Base-by-base conservation (phyloP, 2,797 vertebrate genomes). In the Malacoctenus gilli region DNA sequence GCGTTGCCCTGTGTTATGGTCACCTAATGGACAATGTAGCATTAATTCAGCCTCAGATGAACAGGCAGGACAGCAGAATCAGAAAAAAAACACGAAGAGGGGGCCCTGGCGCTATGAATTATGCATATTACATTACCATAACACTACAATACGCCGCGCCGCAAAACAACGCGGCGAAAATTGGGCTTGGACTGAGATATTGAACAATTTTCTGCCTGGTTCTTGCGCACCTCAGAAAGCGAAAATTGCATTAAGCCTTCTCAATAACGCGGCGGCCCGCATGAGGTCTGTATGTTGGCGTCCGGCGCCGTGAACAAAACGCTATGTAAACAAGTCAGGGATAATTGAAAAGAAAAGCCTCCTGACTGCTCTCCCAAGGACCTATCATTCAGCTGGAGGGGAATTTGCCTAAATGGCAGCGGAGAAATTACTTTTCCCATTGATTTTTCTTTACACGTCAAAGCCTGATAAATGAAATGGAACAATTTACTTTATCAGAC, bases 381-480 rank as follows among this genome's bases (percentile, higher is more conserved):
- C 87, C 92, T 89, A 91, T 94, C 91, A 92, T 92, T 92, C 89
- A 93, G 87, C 77, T 90, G 82, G 87, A 92, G 90, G 90, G 88
- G 85, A 89, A 89, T 89, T 91, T 89, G 89, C 80, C 84, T 85
- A 87, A 88, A 80, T 81, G 84, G 92, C 88, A 92, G 90, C 79
- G 90, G 91, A 93, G 90, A 94, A 96, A 96, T 95, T 94, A 93
- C 90, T 92, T 94, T 93, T 94, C 92, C 90, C 91, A 96, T 95
- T 93, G 94, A 95, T 95, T 95, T 96, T 93, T 88, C 87, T 87
- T 87, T 87, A 86, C 87, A 92, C 91, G 92, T 91, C 93, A 92
- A 94, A 94, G 82, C 79, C 91, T 87, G 92, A 92, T 93, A 92
- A 92, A 94, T 92, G 91, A 94, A 93, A 95, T 89, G 87, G 89